A percentile compares a stretch with the other conserved stretches of the same genome.
Conservation (phyloP, 64 coral and sea anemone species). For the Montipora capricornis region DNA sequence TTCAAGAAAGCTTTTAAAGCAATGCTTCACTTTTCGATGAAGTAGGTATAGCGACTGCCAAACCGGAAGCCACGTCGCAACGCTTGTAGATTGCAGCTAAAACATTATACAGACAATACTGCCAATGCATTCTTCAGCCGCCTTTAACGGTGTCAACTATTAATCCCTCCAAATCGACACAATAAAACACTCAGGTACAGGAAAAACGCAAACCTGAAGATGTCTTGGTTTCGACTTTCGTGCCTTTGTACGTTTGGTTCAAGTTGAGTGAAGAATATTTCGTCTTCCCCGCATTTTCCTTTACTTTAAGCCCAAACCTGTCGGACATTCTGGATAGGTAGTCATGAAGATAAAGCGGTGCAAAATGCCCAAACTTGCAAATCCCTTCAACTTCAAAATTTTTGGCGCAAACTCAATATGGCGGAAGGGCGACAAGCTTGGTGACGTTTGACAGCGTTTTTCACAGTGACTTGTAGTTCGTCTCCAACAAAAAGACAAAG, state of each 20-base stretch:
- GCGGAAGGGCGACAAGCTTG: constrained; percentile 77
- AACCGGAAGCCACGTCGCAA: constrained; percentile 34
- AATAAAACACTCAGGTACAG: not conserved
- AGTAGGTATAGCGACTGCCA: constrained; percentile 8
- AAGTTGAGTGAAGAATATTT: constrained; percentile 99
- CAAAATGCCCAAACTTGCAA: constrained; percentile 86
- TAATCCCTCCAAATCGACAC: not conserved
- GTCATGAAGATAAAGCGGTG: constrained; percentile 98
- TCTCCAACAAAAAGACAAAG: constrained; percentile 35
- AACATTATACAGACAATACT: not conserved
- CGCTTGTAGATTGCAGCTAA: constrained; percentile 9
- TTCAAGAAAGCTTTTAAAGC: not conserved
- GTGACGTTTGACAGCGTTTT: constrained; percentile 87
- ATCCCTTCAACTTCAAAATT: constrained; percentile 87
- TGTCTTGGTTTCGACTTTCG: constrained; percentile 99
- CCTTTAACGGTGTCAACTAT: not conserved
- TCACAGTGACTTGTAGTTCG: not conserved
- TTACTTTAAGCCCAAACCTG: constrained; percentile 99
- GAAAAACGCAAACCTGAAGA: constrained; percentile 89
- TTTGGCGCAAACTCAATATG: constrained; percentile 89
- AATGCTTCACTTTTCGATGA: not conserved
- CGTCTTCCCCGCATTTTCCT: constrained; percentile 99
- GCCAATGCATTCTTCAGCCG: not conserved
- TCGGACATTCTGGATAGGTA: constrained; percentile 99
- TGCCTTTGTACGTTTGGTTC: constrained; percentile 99